Conservation (phyloP, 2,888 invertebrate species). For the Archips crataeganus region DNA sequence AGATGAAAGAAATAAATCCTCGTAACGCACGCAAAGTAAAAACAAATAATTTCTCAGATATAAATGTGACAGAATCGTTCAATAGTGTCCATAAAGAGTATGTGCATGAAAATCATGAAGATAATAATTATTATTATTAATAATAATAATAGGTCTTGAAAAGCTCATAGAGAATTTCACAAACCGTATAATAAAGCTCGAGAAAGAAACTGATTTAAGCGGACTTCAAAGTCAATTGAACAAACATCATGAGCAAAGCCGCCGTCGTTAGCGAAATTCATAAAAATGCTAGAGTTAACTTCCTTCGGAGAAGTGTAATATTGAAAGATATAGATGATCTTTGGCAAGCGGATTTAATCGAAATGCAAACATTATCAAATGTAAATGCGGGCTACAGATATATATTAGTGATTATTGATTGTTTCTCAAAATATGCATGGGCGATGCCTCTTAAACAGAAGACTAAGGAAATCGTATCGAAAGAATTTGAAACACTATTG, state of each 20-base stretch:
- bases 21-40: too few species aligned
- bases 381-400: slow-evolving; percentile 8
- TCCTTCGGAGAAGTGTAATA: slow-evolving; percentile 52
- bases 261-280: slow-evolving; percentile 57
- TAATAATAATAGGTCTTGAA: too few species aligned
- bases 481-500: not conserved
- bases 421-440: slow-evolving; percentile 16
- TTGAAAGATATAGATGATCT: slow-evolving; percentile 59
- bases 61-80: too few species aligned
- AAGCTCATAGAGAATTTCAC: too few species aligned
- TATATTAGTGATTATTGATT: slow-evolving; percentile 1
- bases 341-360: slow-evolving; percentile 63
- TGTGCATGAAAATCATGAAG: too few species aligned
- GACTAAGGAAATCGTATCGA: slow-evolving; percentile 6
- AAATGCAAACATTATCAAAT: slow-evolving; percentile 23
- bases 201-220: not conserved
- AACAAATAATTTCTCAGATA: too few species aligned
- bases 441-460: slow-evolving; percentile 3
- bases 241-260: slow-evolving; percentile 39
- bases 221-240: not conserved
- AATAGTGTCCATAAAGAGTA: too few species aligned
- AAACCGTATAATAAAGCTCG: not conserved
- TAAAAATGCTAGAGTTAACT: slow-evolving; percentile 59
- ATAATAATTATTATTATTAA: too few species aligned
- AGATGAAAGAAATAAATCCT: too few species aligned